These are phyloP conservation scores for Scelioninae gen. 2 DNA, from an alignment of 2,888 invertebrate species.

Conservation along the genomic window DNA sequence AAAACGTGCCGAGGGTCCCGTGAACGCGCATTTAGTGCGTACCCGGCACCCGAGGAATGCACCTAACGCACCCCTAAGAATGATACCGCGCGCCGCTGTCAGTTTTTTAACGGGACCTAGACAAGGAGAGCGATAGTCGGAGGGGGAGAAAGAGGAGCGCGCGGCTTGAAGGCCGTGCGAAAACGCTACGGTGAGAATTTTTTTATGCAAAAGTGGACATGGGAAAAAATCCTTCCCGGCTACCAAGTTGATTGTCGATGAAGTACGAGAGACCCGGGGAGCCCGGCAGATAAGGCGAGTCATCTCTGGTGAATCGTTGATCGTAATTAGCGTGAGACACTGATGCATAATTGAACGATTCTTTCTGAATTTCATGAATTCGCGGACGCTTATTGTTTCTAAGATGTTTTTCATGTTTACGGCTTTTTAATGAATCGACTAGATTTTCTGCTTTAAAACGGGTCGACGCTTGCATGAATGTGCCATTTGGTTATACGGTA, in stretches of 20 bases:
- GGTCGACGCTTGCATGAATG: too few species aligned
- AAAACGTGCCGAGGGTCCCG: slow-evolving; percentile 53
- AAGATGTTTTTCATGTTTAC: slow-evolving; percentile 32
- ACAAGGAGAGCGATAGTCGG: slow-evolving; percentile 41
- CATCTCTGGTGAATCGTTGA: slow-evolving; percentile 44
- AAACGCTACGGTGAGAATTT: slow-evolving; percentile 72
- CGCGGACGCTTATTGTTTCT: slow-evolving; percentile 18
- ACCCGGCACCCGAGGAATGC: slow-evolving; percentile 57
- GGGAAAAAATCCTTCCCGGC: slow-evolving; percentile 70
- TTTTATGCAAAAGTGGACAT: slow-evolving; percentile 75
- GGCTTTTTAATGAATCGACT: slow-evolving; percentile 38
- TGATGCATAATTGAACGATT: slow-evolving; percentile 52
- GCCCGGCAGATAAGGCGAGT: slow-evolving; percentile 46
- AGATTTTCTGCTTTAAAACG: slow-evolving; percentile 17
- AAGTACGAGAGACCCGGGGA: slow-evolving; percentile 36
- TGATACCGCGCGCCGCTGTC: slow-evolving; percentile 48
- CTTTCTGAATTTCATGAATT: slow-evolving; percentile 48
- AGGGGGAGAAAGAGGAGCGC: slow-evolving; percentile 55
- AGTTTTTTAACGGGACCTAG: slow-evolving; percentile 60
- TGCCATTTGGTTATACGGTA: too few species aligned
- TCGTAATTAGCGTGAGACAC: slow-evolving; percentile 55
- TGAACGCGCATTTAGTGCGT: slow-evolving; percentile 52
- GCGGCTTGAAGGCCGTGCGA: slow-evolving; percentile 68
- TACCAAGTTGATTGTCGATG: slow-evolving; percentile 58
- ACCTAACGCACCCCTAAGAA: slow-evolving; percentile 63